phyloP scores from a whole-genome alignment of 2,113 vertebrate genomes.

The Neogale vison region DNA sequence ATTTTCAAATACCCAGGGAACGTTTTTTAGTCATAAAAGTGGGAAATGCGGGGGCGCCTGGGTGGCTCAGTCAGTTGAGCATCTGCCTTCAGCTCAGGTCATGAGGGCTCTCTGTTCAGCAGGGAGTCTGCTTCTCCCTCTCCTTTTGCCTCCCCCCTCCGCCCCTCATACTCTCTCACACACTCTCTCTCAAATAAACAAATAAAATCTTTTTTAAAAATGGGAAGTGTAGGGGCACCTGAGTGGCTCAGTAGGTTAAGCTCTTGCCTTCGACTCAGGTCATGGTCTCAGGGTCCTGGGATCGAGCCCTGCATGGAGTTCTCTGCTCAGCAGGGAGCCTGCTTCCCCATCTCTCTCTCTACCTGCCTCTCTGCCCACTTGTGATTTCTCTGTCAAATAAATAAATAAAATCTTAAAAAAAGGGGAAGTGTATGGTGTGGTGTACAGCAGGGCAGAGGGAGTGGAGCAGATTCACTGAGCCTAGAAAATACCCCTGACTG shows the following conservation, averaged over 20 bases:
- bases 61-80: not conserved
- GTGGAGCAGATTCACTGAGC: not conserved
- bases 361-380: too few relatives aligned
- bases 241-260: too few relatives aligned
- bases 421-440: not conserved
- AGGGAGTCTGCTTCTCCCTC: not conserved
- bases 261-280: too few relatives aligned
- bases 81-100: not conserved
- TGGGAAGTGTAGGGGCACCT: not conserved
- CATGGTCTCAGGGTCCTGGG: too few relatives aligned
- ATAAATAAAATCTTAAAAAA: not conserved
- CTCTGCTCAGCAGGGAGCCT: too few relatives aligned
- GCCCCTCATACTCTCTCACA: not conserved
- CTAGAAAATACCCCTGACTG: not conserved
- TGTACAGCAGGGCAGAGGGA: not conserved
- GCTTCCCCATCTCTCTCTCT: too few relatives aligned
- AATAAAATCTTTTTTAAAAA: too few relatives aligned
- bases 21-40: not conserved
- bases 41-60: not conserved
- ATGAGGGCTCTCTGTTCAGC: not conserved
- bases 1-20: not conserved
- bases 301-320: too few relatives aligned
- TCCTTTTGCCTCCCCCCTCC: not conserved
- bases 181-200: not conserved
- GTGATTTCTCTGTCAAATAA: not conserved